Conservation (phyloP, 2,797 vertebrate species). For the Ceryle rudis region DNA sequence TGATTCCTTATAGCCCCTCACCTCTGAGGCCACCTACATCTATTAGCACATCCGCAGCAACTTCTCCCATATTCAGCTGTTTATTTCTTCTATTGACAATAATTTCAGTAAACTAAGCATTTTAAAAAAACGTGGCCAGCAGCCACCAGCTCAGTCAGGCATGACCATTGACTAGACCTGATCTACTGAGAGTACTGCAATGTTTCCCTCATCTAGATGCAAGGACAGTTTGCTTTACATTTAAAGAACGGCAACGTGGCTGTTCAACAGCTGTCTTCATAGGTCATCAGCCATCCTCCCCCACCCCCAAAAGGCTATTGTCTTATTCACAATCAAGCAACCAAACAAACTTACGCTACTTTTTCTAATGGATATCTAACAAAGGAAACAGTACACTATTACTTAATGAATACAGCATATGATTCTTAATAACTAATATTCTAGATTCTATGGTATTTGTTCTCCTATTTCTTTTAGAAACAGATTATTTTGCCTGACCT, state of each 20-base stretch:
- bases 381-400: background rate
- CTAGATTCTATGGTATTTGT: background rate
- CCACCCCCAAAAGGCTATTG: background rate
- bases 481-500: background rate
- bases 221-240: background rate
- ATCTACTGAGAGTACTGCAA: background rate
- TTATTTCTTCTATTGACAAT: background rate
- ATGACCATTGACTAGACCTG: rapidly evolving
- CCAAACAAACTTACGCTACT: background rate
- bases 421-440: background rate
- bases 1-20: background rate
- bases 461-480: background rate
- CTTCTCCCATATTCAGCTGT: background rate
- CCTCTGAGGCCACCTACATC: background rate
- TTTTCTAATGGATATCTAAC: background rate
- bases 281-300: background rate
- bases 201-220: background rate
- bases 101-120: background rate
- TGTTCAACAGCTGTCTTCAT: background rate
- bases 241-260: background rate
- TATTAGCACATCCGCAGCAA: background rate
- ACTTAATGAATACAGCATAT: background rate
- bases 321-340: background rate
- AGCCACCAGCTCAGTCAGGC: background rate
- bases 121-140: background rate